Base-by-base conservation (phyloP, 2,797 vertebrate genomes). In the Intellagama lesueurii region DNA sequence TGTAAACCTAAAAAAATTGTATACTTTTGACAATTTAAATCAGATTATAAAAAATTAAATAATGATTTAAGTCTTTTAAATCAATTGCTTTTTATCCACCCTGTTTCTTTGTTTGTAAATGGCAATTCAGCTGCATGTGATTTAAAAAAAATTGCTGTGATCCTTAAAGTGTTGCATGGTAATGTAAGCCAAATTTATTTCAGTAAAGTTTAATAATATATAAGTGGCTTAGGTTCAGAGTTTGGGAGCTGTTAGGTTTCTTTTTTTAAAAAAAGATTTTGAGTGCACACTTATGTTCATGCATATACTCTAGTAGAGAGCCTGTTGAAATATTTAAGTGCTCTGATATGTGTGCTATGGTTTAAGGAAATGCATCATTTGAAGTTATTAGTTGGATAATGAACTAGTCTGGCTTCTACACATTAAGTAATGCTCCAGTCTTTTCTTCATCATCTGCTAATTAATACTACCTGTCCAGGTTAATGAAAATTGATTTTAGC, bases 391-490 rank as follows among this genome's bases (percentile, higher is more conserved):
- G 8, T 60, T 88, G 28, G 47, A 22, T 78, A 60, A 81, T 79
- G 28, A 88, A 2, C 30, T 70, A 11, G 64, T 73, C 76, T 30
- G n/a, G 4, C 87, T 49, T 90, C 0, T 0, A 79, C 0, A 0
- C 44, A 44, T 5, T 73, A 66, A 49, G 19, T 44, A 5, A 78
- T n/a, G 35, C 70, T 17, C 19, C 1, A 1, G 3, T 66, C 2
- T 83, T 93, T 88, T 90, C 60, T 81, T 66, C 66, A 19, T 77
- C 40, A 60, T 1, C 40, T 88, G 35, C 52, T 93, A 24, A 19
- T 86, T 81, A 83, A 76, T 52, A 7, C 47, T 89, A 17, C 17
- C 89, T 89, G 14, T 91, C 47, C 83, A 72, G 17, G 32, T 19
- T 30, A 24, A 0, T 89, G 8, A 78, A 60, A 49, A 11, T 77